Percentiles rank a stretch among this genome's conserved stretches.
These are phyloP conservation scores for Dioctria linearis DNA, from an alignment of 2,888 invertebrate species.

Conservation along the genomic window DNA sequence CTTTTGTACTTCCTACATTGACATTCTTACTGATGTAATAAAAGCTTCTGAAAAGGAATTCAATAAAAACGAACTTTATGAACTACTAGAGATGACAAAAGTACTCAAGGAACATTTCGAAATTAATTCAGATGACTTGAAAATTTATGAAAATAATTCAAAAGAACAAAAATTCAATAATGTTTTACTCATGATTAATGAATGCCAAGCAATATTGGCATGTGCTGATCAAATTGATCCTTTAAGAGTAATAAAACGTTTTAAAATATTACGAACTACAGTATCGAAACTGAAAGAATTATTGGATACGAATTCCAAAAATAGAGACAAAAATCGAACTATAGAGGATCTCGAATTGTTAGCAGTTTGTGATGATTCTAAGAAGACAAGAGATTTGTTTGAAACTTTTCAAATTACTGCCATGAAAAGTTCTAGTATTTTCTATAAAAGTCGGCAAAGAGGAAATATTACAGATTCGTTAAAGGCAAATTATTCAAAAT, in stretches of 20 bases:
- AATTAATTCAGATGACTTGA: constrained; percentile 62
- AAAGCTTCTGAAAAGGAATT: constrained; percentile 61
- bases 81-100: constrained; percentile 64
- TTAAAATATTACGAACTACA: constrained; percentile 67
- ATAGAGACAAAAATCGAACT: constrained; percentile 9
- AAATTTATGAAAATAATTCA: constrained; percentile 59
- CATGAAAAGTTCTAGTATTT: constrained; percentile 62
- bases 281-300: constrained; percentile 64
- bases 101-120: constrained; percentile 66
- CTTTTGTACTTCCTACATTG: constrained; percentile 65
- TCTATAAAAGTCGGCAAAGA: constrained; percentile 62
- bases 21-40: constrained; percentile 63
- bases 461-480: constrained; percentile 47
- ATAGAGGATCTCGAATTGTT: neutral
- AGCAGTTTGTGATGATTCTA: constrained; percentile 59
- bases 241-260: constrained; percentile 66
- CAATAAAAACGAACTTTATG: constrained; percentile 62
- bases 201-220: constrained; percentile 67
- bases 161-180: constrained; percentile 63
- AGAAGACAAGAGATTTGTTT: constrained; percentile 61
- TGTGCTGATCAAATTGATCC: constrained; percentile 66
- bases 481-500: constrained; percentile 49
- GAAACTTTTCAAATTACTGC: constrained; percentile 63
- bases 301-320: constrained; percentile 57
- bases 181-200: constrained; percentile 65